These are phyloP conservation scores for Zygothrica quintamaculata DNA, from an alignment of 2,888 invertebrate genomes.

Conservation along the genomic window DNA sequence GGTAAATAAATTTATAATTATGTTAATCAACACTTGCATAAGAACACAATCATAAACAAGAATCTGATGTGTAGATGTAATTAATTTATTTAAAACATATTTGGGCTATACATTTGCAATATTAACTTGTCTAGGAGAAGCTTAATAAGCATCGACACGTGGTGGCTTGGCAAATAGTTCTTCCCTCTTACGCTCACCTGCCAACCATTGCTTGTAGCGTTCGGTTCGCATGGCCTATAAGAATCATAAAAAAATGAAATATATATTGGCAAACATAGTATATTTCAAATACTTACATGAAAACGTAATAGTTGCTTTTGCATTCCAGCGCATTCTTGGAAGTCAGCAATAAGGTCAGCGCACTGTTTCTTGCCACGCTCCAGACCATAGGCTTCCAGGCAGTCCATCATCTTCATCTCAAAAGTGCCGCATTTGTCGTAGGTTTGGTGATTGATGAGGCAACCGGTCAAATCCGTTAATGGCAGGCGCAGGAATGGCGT, in stretches of 20 bases:
- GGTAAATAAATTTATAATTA: neutral
- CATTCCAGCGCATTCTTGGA: conserved; percentile 88
- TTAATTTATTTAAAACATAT: conserved; percentile 66
- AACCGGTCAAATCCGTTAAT: conserved; percentile 89
- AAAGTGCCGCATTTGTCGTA: conserved; percentile 88
- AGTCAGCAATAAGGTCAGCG: conserved; percentile 87
- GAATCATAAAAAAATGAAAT: too few species aligned
- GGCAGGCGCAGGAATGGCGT: conserved; percentile 89
- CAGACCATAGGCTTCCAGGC: conserved; percentile 92
- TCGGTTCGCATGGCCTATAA: conserved; percentile 87
- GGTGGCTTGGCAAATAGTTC: conserved; percentile 86
- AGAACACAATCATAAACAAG: neutral
- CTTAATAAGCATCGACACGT: conserved; percentile 86
- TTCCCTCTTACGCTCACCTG: conserved; percentile 86
- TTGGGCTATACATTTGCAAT: conserved; percentile 50
- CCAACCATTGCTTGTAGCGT: conserved; percentile 86
- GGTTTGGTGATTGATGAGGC: conserved; percentile 88
- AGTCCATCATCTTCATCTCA: conserved; percentile 90
- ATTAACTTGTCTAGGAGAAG: conserved; percentile 34
- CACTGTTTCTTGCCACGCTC: conserved; percentile 88
- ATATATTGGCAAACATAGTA: too few species aligned
- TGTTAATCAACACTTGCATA: conserved; percentile 6
- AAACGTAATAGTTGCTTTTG: conserved; percentile 87
- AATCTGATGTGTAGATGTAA: conserved; percentile 16
- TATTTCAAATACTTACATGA: conserved; percentile 82